Percentiles rank a stretch among this genome's conserved stretches.
These are phyloP conservation scores for Hermetia illucens DNA, from an alignment of 1,140 invertebrate genomes.

Conservation along the genomic window DNA sequence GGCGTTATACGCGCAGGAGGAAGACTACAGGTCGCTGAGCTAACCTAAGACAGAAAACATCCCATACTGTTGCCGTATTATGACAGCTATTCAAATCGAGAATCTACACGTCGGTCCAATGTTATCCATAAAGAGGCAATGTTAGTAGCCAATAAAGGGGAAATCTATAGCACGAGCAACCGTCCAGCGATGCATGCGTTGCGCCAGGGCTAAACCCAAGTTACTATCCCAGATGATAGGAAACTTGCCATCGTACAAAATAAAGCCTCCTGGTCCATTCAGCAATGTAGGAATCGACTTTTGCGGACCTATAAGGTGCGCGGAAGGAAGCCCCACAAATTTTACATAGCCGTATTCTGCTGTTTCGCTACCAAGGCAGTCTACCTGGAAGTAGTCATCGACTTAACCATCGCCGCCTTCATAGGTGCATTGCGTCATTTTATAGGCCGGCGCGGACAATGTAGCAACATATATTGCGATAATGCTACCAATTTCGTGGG, in stretches of 20 bases:
- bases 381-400: constrained; percentile 11
- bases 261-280: constrained; percentile 7
- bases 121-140: too few species aligned
- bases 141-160: too few species aligned
- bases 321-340: constrained; percentile 11
- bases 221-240: constrained; percentile 12
- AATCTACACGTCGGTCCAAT: too few species aligned
- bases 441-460: constrained; percentile 5
- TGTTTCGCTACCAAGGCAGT: constrained; percentile 14
- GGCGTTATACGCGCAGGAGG: constrained; percentile 29
- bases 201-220: neutral
- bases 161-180: too few species aligned
- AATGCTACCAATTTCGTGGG: constrained; percentile 2
- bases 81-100: too few species aligned
- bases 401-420: constrained; percentile 8
- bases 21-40: constrained; percentile 16
- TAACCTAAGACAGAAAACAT: constrained; percentile 23
- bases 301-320: constrained; percentile 5
- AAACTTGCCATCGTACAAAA: constrained; percentile 9
- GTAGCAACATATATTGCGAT: neutral
- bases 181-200: neutral
- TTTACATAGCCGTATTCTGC: constrained; percentile 7
- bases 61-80: constrained; percentile 24
- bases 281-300: constrained; percentile 8
- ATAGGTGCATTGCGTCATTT: constrained; percentile 8